phyloP scores from a whole-genome alignment of 2,113 vertebrate genomes.

The Antechinus stuartii region DNA sequence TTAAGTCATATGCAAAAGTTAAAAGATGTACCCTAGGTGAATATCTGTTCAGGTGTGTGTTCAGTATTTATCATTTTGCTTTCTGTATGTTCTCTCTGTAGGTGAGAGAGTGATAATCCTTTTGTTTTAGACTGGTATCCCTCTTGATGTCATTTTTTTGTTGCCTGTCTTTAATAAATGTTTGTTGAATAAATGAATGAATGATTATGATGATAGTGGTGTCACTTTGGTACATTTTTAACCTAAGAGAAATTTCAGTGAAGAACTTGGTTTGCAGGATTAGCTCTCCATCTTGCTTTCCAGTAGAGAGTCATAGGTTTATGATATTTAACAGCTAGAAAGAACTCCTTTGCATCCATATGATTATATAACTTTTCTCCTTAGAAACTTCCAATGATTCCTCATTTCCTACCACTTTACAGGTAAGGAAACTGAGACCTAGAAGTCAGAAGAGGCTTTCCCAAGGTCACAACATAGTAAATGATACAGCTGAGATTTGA shows the following conservation, averaged over 20 bases:
- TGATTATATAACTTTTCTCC: background rate
- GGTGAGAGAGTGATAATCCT: conserved; percentile 36
- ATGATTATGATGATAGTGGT: background rate
- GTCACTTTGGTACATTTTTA: background rate
- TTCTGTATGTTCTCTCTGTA: conserved; percentile 40
- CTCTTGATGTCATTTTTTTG: background rate
- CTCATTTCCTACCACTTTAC: background rate
- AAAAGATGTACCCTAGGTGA: background rate
- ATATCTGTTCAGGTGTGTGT: background rate
- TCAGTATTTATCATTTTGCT: conserved; percentile 33
- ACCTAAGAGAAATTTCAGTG: background rate
- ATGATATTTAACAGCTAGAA: background rate
- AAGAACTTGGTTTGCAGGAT: background rate
- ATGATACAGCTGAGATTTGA: background rate
- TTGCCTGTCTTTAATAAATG: background rate
- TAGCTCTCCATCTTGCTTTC: background rate
- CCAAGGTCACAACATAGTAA: background rate
- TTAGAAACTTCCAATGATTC: background rate
- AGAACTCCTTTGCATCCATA: background rate
- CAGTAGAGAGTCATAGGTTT: background rate
- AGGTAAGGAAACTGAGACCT: background rate
- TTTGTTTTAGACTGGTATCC: background rate
- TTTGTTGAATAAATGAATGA: background rate
- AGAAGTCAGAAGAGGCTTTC: background rate
- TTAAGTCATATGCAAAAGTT: background rate